Percentiles rank a stretch among this genome's conserved stretches.
Evolutionary conservation across 2,888 invertebrate species (phyloP).

Genomic region (Tetramorium bicarinatum): DNA sequence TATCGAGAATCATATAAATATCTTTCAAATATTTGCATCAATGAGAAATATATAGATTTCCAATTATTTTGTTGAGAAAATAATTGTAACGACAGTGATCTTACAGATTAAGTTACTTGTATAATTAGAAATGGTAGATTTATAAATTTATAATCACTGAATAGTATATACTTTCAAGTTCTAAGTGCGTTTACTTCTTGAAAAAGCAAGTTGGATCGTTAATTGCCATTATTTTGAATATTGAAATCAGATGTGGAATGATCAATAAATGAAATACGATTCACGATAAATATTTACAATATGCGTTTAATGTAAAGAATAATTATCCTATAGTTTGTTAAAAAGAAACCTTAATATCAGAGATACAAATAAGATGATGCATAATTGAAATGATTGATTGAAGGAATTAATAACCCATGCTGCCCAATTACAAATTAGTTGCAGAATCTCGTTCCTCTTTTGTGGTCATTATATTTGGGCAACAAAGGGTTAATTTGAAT

Average conservation of each 20-base stretch:
- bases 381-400: background rate
- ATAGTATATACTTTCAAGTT: conserved; percentile 30
- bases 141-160: conserved; percentile 28
- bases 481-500: conserved; percentile 12
- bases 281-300: conserved; percentile 43
- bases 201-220: conserved; percentile 1
- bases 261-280: background rate
- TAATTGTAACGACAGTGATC: conserved; percentile 2
- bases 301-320: conserved; percentile 23
- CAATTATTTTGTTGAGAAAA: conserved; percentile 11
- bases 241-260: conserved; percentile 32
- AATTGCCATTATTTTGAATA: background rate
- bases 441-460: background rate
- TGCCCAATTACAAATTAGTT: conserved; percentile 9
- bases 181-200: conserved; percentile 37
- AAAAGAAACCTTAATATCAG: conserved; percentile 3
- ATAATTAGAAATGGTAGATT: conserved; percentile 24
- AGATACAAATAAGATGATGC: conserved; percentile 25
- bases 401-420: background rate
- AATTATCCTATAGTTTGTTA: conserved; percentile 25
- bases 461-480: background rate
- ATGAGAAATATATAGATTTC: conserved; percentile 15
- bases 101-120: conserved; percentile 15
- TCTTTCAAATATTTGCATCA: background rate
- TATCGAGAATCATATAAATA: conserved; percentile 11